These are phyloP conservation scores for Mormyrus iriodes DNA, from an alignment of 2,113 vertebrate genomes.

Conservation along the genomic window DNA sequence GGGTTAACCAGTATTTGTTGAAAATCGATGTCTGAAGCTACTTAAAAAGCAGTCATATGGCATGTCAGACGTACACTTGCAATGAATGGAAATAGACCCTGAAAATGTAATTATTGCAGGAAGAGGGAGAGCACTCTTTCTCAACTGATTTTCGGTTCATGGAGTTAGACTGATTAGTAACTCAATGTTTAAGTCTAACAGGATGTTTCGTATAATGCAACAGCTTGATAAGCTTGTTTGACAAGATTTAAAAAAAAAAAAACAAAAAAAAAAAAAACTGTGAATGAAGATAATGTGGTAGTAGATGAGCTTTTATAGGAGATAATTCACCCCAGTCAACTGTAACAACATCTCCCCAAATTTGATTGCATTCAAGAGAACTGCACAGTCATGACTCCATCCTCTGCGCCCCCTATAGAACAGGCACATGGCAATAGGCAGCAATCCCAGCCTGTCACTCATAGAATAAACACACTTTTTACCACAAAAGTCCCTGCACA, in stretches of 20 bases:
- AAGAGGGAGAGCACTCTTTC: neutral
- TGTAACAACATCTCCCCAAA: neutral
- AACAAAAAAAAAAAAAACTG: neutral
- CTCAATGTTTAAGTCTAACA: neutral
- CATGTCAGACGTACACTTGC: neutral
- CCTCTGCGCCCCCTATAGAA: too few relatives aligned
- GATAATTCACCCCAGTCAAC: neutral
- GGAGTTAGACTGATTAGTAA: neutral
- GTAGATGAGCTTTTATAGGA: neutral
- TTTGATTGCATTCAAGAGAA: neutral
- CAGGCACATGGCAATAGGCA: too few relatives aligned
- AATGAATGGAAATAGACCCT: neutral
- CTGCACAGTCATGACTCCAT: neutral
- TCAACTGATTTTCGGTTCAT: neutral
- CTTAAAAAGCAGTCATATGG: neutral
- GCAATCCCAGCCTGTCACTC: neutral
- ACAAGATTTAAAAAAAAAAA: neutral
- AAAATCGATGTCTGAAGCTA: neutral
- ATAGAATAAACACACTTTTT: neutral
- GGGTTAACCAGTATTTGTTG: neutral
- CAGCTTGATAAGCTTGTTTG: neutral
- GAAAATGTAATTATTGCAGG: neutral
- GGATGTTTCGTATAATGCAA: neutral
- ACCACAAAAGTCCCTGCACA: neutral
- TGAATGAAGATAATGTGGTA: neutral